Conservation (phyloP, 53 echinoderm and acorn worm species). For the Astropecten irregularis region DNA sequence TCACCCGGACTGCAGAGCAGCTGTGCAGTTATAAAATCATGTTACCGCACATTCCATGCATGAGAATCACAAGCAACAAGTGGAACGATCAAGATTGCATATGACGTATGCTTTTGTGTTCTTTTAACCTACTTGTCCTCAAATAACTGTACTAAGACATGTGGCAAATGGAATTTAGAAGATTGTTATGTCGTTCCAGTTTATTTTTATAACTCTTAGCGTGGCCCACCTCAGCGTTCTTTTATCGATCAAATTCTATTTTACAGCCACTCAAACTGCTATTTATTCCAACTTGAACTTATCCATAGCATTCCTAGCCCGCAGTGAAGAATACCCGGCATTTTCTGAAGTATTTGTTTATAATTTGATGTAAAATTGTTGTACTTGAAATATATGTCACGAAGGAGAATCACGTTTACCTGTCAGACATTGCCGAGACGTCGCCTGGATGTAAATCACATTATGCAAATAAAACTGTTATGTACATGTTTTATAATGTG, state of each 20-base stretch:
- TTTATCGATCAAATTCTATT: slow-evolving; percentile 6
- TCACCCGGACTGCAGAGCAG: too few species aligned
- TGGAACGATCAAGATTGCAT: too few species aligned
- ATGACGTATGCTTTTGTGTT: too few species aligned
- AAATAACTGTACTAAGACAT: too few species aligned
- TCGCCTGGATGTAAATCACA: too few species aligned
- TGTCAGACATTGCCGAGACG: background rate
- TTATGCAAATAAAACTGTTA: too few species aligned
- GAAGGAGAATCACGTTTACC: slow-evolving; percentile 26
- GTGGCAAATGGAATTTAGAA: too few species aligned
- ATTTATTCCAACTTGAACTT: background rate
- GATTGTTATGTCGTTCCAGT: background rate
- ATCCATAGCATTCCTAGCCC: background rate
- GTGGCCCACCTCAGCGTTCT: background rate
- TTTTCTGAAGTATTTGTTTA: slow-evolving; percentile 36
- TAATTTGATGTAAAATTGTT: slow-evolving; percentile 34
- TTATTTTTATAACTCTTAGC: slow-evolving; percentile 6
- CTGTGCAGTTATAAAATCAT: too few species aligned
- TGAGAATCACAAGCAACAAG: too few species aligned
- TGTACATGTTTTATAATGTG: too few species aligned
- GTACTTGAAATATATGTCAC: slow-evolving; percentile 38
- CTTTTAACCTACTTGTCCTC: too few species aligned
- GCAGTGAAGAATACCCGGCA: background rate
- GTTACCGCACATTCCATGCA: too few species aligned
- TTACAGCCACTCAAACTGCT: background rate